phyloP scores from a whole-genome alignment of 2,113 vertebrate species.

The Cygnus buccinator region DNA sequence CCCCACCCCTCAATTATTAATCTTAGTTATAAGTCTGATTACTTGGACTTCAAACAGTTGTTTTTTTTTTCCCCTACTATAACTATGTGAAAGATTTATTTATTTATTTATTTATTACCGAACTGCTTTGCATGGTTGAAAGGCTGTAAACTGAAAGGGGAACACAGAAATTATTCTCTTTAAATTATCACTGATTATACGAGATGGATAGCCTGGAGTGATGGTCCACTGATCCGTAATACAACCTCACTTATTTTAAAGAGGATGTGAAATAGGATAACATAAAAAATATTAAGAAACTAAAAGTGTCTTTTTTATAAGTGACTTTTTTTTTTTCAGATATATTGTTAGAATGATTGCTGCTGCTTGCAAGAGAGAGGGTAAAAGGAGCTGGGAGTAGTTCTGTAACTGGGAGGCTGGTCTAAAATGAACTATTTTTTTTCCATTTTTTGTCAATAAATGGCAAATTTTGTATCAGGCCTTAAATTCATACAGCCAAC shows the following conservation, averaged over 20 bases:
- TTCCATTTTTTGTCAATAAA: background rate
- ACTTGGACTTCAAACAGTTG: background rate
- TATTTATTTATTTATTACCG: constrained; percentile 34
- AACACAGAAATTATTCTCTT: background rate
- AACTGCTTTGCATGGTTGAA: background rate
- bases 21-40: background rate
- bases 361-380: background rate
- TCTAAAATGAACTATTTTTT: background rate
- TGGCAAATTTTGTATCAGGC: background rate
- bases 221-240: background rate
- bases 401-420: background rate
- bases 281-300: background rate
- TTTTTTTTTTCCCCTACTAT: background rate
- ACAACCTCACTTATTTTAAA: background rate
- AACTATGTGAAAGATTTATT: background rate
- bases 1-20: background rate
- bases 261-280: background rate
- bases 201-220: background rate
- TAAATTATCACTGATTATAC: background rate
- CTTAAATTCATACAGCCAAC: background rate
- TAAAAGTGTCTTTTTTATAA: background rate
- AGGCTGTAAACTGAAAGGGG: background rate
- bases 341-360: background rate
- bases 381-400: background rate
- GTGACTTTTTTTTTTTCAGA: background rate